A percentile compares a stretch with the other conserved stretches of the same genome.
phyloP scores from a whole-genome alignment of 2,113 vertebrate species.

The Chauna torquata region DNA sequence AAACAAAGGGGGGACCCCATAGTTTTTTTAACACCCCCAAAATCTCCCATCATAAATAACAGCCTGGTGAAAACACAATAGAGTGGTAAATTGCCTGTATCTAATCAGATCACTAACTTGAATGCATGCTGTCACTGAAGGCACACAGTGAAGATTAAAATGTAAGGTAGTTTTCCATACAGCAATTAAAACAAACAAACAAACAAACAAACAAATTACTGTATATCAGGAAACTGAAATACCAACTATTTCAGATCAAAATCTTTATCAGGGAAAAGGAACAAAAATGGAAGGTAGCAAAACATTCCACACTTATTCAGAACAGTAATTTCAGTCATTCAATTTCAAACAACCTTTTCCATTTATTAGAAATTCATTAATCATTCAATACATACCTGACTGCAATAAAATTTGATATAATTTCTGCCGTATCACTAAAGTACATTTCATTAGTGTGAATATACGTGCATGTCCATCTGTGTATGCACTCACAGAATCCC shows the following conservation, averaged over 20 bases:
- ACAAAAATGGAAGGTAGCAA: background rate
- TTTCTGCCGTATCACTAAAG: background rate
- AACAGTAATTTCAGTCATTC: background rate
- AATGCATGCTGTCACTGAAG: background rate
- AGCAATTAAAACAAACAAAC: background rate
- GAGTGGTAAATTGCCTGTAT: background rate
- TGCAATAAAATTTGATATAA: background rate
- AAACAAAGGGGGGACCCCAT: background rate
- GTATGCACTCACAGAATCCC: background rate
- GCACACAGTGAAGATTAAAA: background rate
- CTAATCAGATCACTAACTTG: background rate
- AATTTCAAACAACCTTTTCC: background rate
- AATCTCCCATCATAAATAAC: background rate
- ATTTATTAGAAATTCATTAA: background rate
- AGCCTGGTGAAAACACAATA: background rate
- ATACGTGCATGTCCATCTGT: background rate
- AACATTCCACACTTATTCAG: background rate
- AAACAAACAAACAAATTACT: background rate
- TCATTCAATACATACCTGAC: background rate
- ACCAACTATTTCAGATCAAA: background rate
- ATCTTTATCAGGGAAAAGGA: background rate
- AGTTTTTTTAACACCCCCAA: background rate
- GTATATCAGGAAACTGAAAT: background rate
- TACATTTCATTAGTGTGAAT: background rate
- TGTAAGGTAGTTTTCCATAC: background rate